Percentiles rank a stretch among this genome's conserved stretches.
phyloP scores from a whole-genome alignment of 2,797 vertebrate genomes.

The Rhabdophis nuchalis region DNA sequence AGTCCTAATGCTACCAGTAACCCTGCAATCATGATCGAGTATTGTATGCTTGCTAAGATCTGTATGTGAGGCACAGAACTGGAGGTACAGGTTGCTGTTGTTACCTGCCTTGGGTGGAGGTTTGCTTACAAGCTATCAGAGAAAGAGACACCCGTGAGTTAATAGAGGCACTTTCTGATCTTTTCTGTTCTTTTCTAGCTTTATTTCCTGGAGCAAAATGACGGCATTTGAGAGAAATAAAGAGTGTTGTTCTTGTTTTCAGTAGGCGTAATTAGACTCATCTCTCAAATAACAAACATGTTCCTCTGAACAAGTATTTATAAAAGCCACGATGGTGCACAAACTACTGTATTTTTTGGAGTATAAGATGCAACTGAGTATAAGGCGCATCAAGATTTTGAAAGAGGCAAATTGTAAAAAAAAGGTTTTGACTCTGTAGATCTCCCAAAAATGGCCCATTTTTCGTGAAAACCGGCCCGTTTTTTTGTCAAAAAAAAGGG shows the following conservation, averaged over 20 bases:
- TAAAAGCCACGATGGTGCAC: not conserved
- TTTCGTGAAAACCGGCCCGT: no score
- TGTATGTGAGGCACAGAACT: not conserved
- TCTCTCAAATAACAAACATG: not conserved
- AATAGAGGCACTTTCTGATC: not conserved
- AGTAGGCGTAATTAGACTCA: not conserved
- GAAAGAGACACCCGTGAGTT: not conserved
- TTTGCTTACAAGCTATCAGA: not conserved
- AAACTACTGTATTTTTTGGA: not conserved
- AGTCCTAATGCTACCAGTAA: not conserved
- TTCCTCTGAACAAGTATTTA: not conserved
- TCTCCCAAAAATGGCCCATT: no score
- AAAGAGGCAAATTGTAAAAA: no score
- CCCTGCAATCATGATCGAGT: not conserved
- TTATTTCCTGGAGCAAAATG: not conserved
- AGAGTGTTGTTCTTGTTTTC: not conserved
- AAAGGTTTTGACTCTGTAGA: no score
- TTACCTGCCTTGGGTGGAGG: not conserved
- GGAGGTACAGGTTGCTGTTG: not conserved
- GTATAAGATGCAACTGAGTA: no score
- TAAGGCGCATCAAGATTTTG: no score
- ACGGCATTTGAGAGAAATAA: not conserved
- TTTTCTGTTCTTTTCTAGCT: not conserved
- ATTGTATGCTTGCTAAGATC: not conserved
- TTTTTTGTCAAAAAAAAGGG: no score